Conservation (phyloP, 2,888 invertebrate genomes). For the Chymomyza amoena region DNA sequence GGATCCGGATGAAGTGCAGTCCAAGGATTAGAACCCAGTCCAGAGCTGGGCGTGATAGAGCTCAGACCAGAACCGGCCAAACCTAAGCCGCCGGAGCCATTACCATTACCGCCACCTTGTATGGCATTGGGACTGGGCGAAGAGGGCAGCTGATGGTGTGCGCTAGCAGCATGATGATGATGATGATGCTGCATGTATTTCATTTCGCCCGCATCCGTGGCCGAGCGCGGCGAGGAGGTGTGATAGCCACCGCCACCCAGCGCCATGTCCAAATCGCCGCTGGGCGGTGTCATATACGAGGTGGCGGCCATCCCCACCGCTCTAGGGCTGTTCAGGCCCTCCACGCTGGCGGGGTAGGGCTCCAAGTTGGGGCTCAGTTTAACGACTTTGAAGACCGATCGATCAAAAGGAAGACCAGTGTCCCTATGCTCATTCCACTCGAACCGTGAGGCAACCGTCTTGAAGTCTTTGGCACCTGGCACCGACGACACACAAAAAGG, state of each 20-base stretch:
- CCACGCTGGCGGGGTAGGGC: constrained; percentile 80
- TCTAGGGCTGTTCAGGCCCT: constrained; percentile 81
- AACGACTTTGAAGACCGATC: constrained; percentile 79
- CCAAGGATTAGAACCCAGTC: constrained; percentile 86
- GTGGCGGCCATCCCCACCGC: constrained; percentile 96
- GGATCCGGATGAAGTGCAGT: constrained; percentile 90
- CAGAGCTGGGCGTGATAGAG: constrained; percentile 72
- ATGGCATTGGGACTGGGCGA: constrained; percentile 83
- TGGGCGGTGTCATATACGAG: constrained; percentile 94
- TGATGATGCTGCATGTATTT: constrained; percentile 94
- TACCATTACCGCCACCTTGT: constrained; percentile 78
- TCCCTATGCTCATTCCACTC: constrained; percentile 79
- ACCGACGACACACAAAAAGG: constrained; percentile 61
- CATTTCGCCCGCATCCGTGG: constrained; percentile 94
- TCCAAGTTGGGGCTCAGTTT: constrained; percentile 80
- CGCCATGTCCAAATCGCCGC: constrained; percentile 85
- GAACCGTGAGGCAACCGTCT: constrained; percentile 79
- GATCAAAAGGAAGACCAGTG: constrained; percentile 78
- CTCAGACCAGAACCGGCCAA: constrained; percentile 38
- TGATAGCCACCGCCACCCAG: constrained; percentile 91
- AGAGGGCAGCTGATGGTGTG: constrained; percentile 85
- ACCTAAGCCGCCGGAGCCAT: constrained; percentile 40
- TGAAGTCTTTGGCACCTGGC: constrained; percentile 75
- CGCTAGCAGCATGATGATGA: constrained; percentile 87
- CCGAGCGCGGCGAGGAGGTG: constrained; percentile 88